Evolutionary conservation across 1,140 invertebrate species (phyloP).

Genomic region (Choristoneura fumiferana): DNA sequence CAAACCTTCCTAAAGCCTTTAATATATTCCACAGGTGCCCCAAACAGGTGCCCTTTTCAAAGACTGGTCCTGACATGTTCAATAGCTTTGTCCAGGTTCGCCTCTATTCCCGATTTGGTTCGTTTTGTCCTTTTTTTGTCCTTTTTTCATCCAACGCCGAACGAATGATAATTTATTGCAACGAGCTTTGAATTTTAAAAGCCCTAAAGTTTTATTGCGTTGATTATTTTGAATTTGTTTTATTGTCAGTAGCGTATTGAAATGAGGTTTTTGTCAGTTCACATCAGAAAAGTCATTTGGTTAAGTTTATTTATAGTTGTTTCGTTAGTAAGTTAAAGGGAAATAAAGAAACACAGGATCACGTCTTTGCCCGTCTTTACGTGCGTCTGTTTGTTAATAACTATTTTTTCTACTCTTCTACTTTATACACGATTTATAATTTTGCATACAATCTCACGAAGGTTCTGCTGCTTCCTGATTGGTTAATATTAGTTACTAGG

Average conservation of each 20-base stretch:
- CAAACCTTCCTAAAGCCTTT: slow-evolving; percentile 21
- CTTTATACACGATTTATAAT: too few relatives aligned
- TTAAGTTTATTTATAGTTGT: too few relatives aligned
- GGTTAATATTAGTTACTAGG: too few relatives aligned
- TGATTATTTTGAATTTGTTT: slow-evolving; percentile 16
- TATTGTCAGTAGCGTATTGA: slow-evolving; percentile 16
- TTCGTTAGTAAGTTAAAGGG: too few relatives aligned
- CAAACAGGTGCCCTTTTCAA: slow-evolving; percentile 53
- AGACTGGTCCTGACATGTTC: slow-evolving; percentile 54
- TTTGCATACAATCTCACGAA: too few relatives aligned
- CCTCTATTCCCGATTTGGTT: slow-evolving; percentile 43
- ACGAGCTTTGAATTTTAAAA: slow-evolving; percentile 39
- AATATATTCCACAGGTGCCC: slow-evolving; percentile 60
- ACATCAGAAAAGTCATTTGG: slow-evolving; percentile 8
- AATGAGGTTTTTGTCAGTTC: slow-evolving; percentile 23
- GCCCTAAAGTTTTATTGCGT: slow-evolving; percentile 14
- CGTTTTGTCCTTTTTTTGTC: slow-evolving; percentile 43
- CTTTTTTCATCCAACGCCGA: slow-evolving; percentile 33
- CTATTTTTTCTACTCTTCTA: too few relatives aligned
- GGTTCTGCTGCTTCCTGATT: too few relatives aligned
- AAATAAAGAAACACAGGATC: too few relatives aligned
- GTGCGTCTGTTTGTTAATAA: too few relatives aligned
- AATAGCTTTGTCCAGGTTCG: slow-evolving; percentile 47
- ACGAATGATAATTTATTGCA: slow-evolving; percentile 52
- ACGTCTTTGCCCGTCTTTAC: too few relatives aligned